These are phyloP conservation scores for Drosophila simulans DNA, from an alignment of 1,140 invertebrate species.

Conservation along the genomic window DNA sequence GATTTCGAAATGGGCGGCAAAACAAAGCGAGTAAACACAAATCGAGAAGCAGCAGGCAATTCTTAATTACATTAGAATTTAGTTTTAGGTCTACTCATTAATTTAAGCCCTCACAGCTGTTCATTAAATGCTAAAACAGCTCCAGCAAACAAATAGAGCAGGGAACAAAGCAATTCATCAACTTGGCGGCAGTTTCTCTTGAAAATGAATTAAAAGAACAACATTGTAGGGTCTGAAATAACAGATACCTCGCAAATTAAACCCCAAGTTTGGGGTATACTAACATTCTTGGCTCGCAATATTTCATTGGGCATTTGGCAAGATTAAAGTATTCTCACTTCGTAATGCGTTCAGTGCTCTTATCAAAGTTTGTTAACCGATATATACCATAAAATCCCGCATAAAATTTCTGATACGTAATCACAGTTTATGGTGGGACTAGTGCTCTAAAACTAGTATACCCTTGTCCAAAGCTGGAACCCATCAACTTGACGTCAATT, in stretches of 20 bases:
- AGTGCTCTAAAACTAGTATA: slow-evolving; percentile 6
- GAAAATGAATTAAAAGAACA: not conserved
- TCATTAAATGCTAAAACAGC: slow-evolving; percentile 37
- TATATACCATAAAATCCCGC: not conserved
- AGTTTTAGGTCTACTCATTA: not conserved
- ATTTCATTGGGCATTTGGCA: not conserved
- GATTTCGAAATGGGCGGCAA: slow-evolving; percentile 4
- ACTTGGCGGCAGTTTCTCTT: not conserved
- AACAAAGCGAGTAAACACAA: slow-evolving; percentile 3
- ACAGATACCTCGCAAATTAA: slow-evolving; percentile 4
- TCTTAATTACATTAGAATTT: slow-evolving; percentile 25
- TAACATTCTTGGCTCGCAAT: not conserved
- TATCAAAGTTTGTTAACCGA: not conserved
- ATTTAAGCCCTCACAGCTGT: slow-evolving; percentile 28
- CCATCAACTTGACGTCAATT: slow-evolving; percentile 35
- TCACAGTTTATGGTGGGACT: not conserved
- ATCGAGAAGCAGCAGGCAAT: not conserved
- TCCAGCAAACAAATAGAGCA: slow-evolving; percentile 4
- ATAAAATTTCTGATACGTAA: slow-evolving; percentile 8
- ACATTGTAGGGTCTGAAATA: not conserved
- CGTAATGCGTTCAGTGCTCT: not conserved
- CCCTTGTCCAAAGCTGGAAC: not conserved
- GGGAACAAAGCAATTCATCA: slow-evolving; percentile 19
- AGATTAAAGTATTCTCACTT: not conserved
- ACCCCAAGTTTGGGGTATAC: not conserved